Evolutionary conservation across 2,113 vertebrate genomes (phyloP).

Genomic region (Megalops atlanticus): DNA sequence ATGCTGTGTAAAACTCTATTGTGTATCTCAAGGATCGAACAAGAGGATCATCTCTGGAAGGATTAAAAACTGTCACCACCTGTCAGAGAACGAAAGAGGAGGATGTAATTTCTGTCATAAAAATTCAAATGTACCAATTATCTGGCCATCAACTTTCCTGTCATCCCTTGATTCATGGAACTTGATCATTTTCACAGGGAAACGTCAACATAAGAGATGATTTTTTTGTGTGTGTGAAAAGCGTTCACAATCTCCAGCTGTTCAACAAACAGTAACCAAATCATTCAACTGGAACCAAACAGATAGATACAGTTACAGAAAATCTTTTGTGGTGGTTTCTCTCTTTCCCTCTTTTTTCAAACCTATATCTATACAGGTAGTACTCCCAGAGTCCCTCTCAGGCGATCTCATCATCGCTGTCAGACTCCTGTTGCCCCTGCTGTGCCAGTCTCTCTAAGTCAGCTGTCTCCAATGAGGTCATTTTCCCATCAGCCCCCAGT

Average conservation of each 20-base stretch:
- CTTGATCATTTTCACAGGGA: neutral
- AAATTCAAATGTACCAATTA: neutral
- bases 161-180: neutral
- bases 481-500: slow-evolving; percentile 79
- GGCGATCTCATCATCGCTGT: slow-evolving; percentile 17
- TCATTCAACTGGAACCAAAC: too few relatives aligned
- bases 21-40: neutral
- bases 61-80: neutral
- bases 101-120: neutral
- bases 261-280: neutral
- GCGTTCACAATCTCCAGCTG: neutral
- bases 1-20: slow-evolving; percentile 2
- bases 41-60: neutral
- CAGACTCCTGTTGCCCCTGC: slow-evolving; percentile 49
- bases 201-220: neutral
- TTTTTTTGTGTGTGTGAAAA: neutral
- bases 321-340: neutral
- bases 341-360: neutral
- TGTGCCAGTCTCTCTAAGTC: slow-evolving; percentile 68
- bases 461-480: slow-evolving; percentile 76
- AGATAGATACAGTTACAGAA: neutral
- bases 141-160: neutral
- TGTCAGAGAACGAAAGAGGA: neutral
- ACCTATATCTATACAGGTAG: neutral
- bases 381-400: neutral